Conservation (phyloP, 1,140 invertebrate species). For the Ostrea denselamellosa region DNA sequence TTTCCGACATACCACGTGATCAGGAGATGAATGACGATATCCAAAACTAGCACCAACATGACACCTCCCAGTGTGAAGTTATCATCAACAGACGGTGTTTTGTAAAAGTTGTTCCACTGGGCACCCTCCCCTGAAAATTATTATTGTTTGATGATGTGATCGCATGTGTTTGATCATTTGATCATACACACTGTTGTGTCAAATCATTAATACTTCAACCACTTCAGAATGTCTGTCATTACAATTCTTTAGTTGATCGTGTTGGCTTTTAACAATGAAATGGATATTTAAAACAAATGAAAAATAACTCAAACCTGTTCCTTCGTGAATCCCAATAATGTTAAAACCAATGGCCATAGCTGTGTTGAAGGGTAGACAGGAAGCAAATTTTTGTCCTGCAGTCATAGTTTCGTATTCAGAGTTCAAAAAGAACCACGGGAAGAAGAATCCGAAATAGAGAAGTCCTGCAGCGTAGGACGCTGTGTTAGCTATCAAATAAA, state of each 20-base stretch:
- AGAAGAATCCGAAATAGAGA: slow-evolving; percentile 75
- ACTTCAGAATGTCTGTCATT: too few species aligned
- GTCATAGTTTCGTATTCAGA: slow-evolving; percentile 81
- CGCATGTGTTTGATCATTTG: too few species aligned
- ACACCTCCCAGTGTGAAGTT: slow-evolving; percentile 74
- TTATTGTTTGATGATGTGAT: too few species aligned
- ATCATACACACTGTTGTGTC: too few species aligned
- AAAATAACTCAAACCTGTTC: slow-evolving; percentile 74
- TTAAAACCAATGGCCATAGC: slow-evolving; percentile 76
- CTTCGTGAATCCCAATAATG: slow-evolving; percentile 78
- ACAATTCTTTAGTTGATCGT: too few species aligned
- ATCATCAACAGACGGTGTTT: slow-evolving; percentile 74
- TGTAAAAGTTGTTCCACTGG: slow-evolving; percentile 74
- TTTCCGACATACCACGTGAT: slow-evolving; percentile 84
- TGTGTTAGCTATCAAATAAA: slow-evolving; percentile 72
- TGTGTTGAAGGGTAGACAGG: slow-evolving; percentile 72
- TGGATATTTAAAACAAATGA: not conserved
- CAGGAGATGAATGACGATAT: slow-evolving; percentile 79
- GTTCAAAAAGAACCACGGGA: slow-evolving; percentile 82
- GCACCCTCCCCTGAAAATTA: slow-evolving; percentile 67
- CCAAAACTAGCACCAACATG: slow-evolving; percentile 80
- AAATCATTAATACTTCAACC: too few species aligned
- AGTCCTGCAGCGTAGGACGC: slow-evolving; percentile 74
- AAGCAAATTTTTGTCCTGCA: slow-evolving; percentile 62
- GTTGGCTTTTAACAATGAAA: too few species aligned